Evolutionary conservation across 2,888 invertebrate genomes (phyloP).

Genomic region (Neoaliturus tenellus): DNA sequence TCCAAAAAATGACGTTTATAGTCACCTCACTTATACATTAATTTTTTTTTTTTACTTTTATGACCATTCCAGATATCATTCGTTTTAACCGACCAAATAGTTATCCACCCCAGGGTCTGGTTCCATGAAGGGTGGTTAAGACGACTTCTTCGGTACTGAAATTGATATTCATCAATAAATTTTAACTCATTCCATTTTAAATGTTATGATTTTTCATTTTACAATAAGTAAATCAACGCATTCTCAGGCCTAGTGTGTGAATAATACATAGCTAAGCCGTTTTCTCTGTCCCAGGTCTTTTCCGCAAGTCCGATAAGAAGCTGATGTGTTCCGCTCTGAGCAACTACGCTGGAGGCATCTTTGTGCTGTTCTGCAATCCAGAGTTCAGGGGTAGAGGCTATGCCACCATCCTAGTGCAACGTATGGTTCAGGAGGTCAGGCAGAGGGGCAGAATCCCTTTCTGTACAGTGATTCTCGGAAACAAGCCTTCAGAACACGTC

Average conservation of each 20-base stretch:
- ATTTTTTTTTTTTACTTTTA: no score
- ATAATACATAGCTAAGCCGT: no score
- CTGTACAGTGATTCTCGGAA: slow-evolving; percentile 7
- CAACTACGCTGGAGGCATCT: slow-evolving; percentile 15
- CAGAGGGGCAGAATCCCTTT: slow-evolving; percentile 11
- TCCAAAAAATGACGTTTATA: no score
- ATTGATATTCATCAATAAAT: not conserved
- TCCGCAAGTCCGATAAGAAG: not conserved
- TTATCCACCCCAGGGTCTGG: no score
- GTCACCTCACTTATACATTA: no score
- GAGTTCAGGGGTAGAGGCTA: slow-evolving; percentile 7
- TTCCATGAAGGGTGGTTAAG: no score
- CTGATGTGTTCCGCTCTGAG: not conserved
- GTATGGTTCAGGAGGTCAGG: not conserved
- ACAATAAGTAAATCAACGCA: no score
- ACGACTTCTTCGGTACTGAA: no score
- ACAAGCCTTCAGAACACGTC: slow-evolving; percentile 16
- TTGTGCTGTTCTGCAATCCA: not conserved
- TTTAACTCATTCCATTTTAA: not conserved
- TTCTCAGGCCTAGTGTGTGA: no score
- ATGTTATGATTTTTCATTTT: not conserved
- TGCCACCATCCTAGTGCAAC: slow-evolving; percentile 8
- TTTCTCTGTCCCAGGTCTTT: slow-evolving; percentile 12
- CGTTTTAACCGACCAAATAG: no score
- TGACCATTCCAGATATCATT: no score